Conservation (phyloP, 1,140 invertebrate species). For the Scaptomyza pallida region DNA sequence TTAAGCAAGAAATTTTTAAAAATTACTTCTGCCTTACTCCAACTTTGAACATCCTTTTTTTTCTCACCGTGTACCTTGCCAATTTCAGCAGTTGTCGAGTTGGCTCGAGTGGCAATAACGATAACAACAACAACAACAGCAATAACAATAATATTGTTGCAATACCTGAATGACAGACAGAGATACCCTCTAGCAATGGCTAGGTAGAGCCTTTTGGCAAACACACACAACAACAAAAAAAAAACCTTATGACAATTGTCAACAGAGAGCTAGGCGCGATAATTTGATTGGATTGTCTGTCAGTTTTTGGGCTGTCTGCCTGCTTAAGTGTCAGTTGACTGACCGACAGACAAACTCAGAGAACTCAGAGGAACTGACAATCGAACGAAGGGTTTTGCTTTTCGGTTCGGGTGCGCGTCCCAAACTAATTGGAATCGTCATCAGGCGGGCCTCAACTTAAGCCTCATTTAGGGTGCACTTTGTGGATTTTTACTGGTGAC, state of each 20-base stretch:
- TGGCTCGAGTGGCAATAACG: conserved; percentile 71
- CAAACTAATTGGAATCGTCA: conserved; percentile 84
- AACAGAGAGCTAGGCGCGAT: conserved; percentile 76
- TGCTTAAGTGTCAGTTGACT: conserved; percentile 74
- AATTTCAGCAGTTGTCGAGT: conserved; percentile 44
- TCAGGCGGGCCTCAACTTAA: conserved; percentile 80
- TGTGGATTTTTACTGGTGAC: conserved; percentile 75
- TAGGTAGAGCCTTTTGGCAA: conserved; percentile 23
- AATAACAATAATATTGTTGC: conserved; percentile 53
- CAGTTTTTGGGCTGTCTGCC: conserved; percentile 16
- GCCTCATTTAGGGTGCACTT: conserved; percentile 83
- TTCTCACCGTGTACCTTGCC: conserved; percentile 10
- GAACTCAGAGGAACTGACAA: conserved; percentile 39
- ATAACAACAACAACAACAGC: conserved; percentile 34
- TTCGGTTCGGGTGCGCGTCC: conserved; percentile 5
- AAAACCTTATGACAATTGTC: conserved; percentile 61
- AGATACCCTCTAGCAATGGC: not conserved
- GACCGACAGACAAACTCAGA: conserved; percentile 47
- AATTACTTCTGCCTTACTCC: no score
- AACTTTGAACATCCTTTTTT: not conserved
- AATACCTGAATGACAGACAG: conserved; percentile 57
- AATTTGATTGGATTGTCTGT: conserved; percentile 84
- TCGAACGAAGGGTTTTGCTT: conserved; percentile 65
- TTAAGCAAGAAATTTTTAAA: no score
- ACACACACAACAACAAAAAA: no score